phyloP scores from a whole-genome alignment of 2,797 vertebrate genomes.

The Fratercula arctica region DNA sequence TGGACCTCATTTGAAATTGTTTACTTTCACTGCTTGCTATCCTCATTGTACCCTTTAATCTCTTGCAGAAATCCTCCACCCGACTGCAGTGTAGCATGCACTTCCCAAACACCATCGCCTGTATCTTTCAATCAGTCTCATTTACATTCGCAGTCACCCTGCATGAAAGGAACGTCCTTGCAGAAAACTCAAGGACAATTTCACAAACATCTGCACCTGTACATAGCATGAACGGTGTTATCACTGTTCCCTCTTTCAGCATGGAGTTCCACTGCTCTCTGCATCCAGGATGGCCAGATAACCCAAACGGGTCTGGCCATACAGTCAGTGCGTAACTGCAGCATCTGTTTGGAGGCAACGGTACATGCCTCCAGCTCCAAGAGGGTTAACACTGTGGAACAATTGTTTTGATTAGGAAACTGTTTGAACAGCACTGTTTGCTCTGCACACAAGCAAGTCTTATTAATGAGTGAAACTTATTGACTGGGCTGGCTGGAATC shows the following conservation, averaged over 20 bases:
- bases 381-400: neutral
- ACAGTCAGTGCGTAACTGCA: rapidly evolving
- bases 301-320: neutral
- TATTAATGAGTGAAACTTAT: constrained; percentile 35
- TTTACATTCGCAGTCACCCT: neutral
- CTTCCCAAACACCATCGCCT: rapidly evolving
- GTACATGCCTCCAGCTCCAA: neutral
- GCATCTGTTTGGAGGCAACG: neutral
- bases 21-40: constrained; percentile 19
- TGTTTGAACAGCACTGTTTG: constrained; percentile 37
- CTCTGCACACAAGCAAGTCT: constrained; percentile 13
- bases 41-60: constrained; percentile 1
- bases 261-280: neutral
- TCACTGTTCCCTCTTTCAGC: neutral
- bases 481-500: constrained; percentile 33
- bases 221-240: rapidly evolving
- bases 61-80: constrained; percentile 13
- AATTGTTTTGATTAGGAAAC: constrained; percentile 42
- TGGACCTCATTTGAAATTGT: neutral
- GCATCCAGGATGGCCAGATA: neutral
- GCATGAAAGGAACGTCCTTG: neutral
- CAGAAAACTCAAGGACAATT: neutral
- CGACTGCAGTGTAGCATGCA: neutral
- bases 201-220: neutral
- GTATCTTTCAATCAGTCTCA: neutral